phyloP scores from a whole-genome alignment of 2,888 invertebrate species.

The Caprella mutica region DNA sequence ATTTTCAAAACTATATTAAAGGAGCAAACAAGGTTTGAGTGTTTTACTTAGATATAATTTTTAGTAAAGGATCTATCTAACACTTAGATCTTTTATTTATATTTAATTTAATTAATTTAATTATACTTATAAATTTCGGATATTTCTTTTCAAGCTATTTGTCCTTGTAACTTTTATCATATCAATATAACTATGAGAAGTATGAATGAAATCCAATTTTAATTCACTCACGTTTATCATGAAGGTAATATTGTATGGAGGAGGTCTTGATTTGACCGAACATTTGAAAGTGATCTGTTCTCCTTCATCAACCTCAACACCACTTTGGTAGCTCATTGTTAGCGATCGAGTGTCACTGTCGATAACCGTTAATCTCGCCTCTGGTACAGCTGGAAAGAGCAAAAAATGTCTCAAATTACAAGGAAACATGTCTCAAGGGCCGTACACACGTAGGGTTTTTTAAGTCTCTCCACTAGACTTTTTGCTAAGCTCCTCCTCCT shows the following conservation, averaged over 20 bases:
- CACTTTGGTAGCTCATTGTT: neutral
- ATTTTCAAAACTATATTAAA: too few relatives aligned
- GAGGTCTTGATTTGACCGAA: conserved; percentile 23
- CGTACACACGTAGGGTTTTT: too few relatives aligned
- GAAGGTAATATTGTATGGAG: conserved; percentile 33
- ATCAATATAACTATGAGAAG: neutral
- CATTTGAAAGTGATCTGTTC: conserved; percentile 23
- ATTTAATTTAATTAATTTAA: too few relatives aligned
- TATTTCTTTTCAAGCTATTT: neutral
- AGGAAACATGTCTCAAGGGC: too few relatives aligned
- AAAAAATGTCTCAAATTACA: too few relatives aligned
- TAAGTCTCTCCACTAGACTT: too few relatives aligned
- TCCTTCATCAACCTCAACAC: conserved; percentile 21
- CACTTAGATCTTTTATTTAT: too few relatives aligned
- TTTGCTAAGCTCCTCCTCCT: too few relatives aligned
- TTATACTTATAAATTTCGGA: too few relatives aligned
- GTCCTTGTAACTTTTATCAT: neutral
- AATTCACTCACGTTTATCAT: conserved; percentile 20
- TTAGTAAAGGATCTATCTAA: too few relatives aligned
- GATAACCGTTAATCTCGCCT: neutral
- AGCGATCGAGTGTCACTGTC: neutral
- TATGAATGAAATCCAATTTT: neutral
- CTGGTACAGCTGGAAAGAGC: neutral
- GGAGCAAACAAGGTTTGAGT: too few relatives aligned
- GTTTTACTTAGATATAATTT: too few relatives aligned